A percentile compares a stretch with the other conserved stretches of the same genome.
These are phyloP conservation scores for Hycleus phaleratus DNA, from an alignment of 1,140 invertebrate genomes.

Conservation along the genomic window DNA sequence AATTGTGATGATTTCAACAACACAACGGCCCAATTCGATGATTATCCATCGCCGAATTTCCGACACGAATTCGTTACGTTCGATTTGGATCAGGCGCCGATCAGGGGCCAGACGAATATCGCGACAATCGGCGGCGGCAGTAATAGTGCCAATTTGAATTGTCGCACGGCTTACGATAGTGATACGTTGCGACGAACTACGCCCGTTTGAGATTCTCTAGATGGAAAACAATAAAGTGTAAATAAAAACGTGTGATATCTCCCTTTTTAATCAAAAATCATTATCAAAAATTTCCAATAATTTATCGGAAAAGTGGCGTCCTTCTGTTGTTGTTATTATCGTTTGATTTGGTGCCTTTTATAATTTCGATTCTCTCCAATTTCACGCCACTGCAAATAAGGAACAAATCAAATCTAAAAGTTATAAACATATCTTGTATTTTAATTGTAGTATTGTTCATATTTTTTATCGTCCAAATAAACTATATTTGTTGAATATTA, in stretches of 20 bases:
- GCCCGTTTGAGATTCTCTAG: constrained; percentile 34
- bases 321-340: no score
- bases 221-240: not conserved
- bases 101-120: constrained; percentile 32
- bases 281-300: constrained; percentile 1
- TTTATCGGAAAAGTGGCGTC: not conserved
- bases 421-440: no score
- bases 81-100: constrained; percentile 38
- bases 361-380: no score
- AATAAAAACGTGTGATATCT: constrained; percentile 8
- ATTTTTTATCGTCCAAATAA: constrained; percentile 4
- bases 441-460: not conserved
- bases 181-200: constrained; percentile 41
- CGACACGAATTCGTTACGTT: constrained; percentile 42
- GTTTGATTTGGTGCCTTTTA: no score
- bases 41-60: constrained; percentile 36
- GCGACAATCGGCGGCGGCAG: not conserved
- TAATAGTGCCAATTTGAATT: constrained; percentile 1
- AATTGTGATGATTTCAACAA: constrained; percentile 33
- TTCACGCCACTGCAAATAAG: no score
- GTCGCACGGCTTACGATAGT: constrained; percentile 28
- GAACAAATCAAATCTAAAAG: no score
- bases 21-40: constrained; percentile 27
- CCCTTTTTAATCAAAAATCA: constrained; percentile 5
- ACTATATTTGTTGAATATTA: constrained; percentile 10